Percentiles rank a stretch among this genome's conserved stretches.
phyloP scores from a whole-genome alignment of 2,797 vertebrate genomes.

The Morelia viridis region DNA sequence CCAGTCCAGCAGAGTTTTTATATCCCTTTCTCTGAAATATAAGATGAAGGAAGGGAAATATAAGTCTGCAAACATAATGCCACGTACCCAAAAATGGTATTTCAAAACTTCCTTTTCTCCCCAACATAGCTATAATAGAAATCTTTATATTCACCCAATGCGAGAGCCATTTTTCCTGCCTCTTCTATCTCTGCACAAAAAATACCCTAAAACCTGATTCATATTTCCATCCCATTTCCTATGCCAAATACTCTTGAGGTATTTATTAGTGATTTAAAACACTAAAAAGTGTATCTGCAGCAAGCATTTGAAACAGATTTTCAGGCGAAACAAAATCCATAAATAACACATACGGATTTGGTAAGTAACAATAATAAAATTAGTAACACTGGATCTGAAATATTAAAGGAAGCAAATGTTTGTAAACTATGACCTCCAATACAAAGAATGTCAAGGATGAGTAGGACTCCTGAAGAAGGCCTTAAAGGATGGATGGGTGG shows the following conservation, averaged over 20 bases:
- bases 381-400: not conserved
- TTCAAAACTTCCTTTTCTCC: not conserved
- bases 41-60: not conserved
- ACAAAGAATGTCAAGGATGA: not conserved
- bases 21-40: not conserved
- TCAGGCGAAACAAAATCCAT: not conserved
- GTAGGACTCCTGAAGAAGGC: not conserved
- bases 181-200: slow-evolving; percentile 30
- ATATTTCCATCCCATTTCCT: not conserved
- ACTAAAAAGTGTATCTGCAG: not conserved
- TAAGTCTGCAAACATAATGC: not conserved
- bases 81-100: not conserved
- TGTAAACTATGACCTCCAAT: not conserved
- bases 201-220: slow-evolving; percentile 13
- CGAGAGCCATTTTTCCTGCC: not conserved
- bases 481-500: not conserved
- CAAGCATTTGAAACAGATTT: not conserved
- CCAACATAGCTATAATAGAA: fast-evolving
- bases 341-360: not conserved
- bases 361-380: not conserved
- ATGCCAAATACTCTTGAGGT: not conserved
- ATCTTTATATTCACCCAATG: not conserved
- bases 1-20: not conserved
- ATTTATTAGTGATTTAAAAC: not conserved
- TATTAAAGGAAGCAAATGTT: not conserved